A percentile compares a stretch with the other conserved stretches of the same genome.
Conservation (phyloP, 1,140 invertebrate genomes). For the Pogonomyrmex californicus region DNA sequence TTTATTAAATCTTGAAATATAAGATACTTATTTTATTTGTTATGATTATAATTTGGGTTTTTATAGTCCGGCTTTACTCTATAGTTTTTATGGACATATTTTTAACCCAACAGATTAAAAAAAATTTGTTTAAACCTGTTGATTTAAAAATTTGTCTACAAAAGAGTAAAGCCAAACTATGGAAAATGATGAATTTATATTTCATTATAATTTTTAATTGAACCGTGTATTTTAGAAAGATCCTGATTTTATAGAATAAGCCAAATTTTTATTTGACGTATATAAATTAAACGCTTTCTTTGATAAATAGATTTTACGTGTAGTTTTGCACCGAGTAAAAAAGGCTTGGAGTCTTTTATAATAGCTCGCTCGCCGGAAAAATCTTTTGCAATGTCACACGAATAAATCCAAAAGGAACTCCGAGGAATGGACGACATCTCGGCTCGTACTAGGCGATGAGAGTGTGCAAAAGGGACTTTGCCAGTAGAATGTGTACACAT, state of each 20-base stretch:
- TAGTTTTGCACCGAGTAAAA: background rate
- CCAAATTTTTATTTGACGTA: background rate
- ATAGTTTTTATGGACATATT: too few species aligned
- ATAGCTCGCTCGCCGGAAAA: slow-evolving; percentile 17
- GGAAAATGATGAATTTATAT: background rate
- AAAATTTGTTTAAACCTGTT: too few species aligned
- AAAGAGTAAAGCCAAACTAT: background rate
- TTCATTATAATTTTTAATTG: background rate
- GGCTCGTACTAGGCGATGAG: slow-evolving; percentile 7
- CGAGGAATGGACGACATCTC: slow-evolving; percentile 6
- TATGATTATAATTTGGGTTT: background rate
- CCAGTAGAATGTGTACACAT: slow-evolving; percentile 53
- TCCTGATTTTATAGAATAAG: background rate
- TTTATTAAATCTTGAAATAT: background rate
- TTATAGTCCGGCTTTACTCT: background rate
- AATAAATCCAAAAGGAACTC: slow-evolving; percentile 47
- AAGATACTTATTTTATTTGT: background rate
- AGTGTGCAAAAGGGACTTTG: slow-evolving; percentile 38
- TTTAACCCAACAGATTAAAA: too few species aligned
- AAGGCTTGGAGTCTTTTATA: slow-evolving; percentile 17
- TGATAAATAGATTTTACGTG: slow-evolving; percentile 9
- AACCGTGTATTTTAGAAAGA: background rate
- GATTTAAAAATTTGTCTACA: too few species aligned
- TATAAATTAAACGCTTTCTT: background rate
- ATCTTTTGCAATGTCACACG: slow-evolving; percentile 28